phyloP scores from a whole-genome alignment of 2,888 invertebrate genomes.

The Onthophagus sagittarius region DNA sequence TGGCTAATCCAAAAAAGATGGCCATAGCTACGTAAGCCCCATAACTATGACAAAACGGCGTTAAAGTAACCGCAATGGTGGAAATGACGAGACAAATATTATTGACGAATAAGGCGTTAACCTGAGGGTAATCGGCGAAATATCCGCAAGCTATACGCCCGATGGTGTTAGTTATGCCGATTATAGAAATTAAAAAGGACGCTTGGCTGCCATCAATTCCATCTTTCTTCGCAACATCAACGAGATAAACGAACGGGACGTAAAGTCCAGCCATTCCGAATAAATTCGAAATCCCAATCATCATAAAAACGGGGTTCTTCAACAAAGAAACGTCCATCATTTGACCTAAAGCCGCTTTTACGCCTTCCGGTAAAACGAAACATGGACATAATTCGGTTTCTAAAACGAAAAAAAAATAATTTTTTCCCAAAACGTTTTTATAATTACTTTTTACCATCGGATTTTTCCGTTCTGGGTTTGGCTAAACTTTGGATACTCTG shows the following conservation, averaged over 20 bases:
- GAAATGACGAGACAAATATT: constrained; percentile 88
- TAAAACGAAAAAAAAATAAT: constrained; percentile 42
- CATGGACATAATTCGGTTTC: constrained; percentile 80
- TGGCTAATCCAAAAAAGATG: constrained; percentile 86
- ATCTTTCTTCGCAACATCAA: constrained; percentile 71
- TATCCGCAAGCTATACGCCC: constrained; percentile 88
- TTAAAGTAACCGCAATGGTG: constrained; percentile 77
- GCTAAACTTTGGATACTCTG: constrained; percentile 82
- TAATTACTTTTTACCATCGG: constrained; percentile 48
- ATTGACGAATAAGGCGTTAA: constrained; percentile 89
- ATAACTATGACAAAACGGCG: constrained; percentile 80
- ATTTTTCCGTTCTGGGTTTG: constrained; percentile 60
- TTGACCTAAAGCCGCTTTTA: constrained; percentile 77
- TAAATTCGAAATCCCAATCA: constrained; percentile 89
- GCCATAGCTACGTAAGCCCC: constrained; percentile 74
- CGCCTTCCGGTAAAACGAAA: constrained; percentile 71
- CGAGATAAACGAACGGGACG: constrained; percentile 93
- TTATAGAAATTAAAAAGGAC: constrained; percentile 73
- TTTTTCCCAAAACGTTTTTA: constrained; percentile 14
- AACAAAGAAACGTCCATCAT: constrained; percentile 90
- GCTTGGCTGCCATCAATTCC: constrained; percentile 69
- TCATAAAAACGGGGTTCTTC: constrained; percentile 84
- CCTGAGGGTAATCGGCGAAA: constrained; percentile 87
- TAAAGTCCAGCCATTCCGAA: constrained; percentile 98
- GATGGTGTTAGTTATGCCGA: constrained; percentile 91